Conservation (phyloP, 2,113 vertebrate species). For the Protomyctophum bolini region DNA sequence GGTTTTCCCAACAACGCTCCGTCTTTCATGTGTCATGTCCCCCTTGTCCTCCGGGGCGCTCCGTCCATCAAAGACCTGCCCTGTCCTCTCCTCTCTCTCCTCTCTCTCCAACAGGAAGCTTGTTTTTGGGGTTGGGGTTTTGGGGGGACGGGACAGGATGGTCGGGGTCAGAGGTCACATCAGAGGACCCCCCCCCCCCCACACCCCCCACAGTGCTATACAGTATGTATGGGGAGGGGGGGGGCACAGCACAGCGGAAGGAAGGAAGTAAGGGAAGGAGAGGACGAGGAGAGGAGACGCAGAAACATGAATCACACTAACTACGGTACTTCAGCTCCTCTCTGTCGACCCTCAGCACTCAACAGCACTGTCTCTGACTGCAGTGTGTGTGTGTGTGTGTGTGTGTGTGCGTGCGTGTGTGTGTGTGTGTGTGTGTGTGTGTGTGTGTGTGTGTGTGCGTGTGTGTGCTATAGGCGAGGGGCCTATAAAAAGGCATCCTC, state of each 20-base stretch:
- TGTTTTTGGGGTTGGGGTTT: slow-evolving; percentile 37
- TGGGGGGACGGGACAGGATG: not conserved
- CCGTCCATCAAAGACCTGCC: slow-evolving; percentile 74
- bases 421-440: slow-evolving; percentile 11
- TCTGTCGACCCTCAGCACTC: slow-evolving; percentile 41
- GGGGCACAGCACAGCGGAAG: slow-evolving; percentile 28
- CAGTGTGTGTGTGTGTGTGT: slow-evolving; percentile 1
- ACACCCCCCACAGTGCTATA: slow-evolving; percentile 60
- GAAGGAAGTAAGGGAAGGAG: slow-evolving; percentile 27
- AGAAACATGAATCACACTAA: slow-evolving; percentile 41
- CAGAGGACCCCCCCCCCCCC: slow-evolving; percentile 53
- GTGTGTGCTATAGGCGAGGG: slow-evolving; percentile 10
- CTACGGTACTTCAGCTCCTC: slow-evolving; percentile 17
- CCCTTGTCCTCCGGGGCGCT: slow-evolving; percentile 20
- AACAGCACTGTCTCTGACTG: slow-evolving; percentile 7
- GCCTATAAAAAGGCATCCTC: slow-evolving; percentile 27
- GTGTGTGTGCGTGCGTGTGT: slow-evolving; percentile 15
- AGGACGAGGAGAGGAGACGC: slow-evolving; percentile 23
- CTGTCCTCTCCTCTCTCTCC: slow-evolving; percentile 60
- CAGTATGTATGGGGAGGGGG: slow-evolving; percentile 37
- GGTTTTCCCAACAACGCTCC: slow-evolving; percentile 71
- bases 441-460: slow-evolving; percentile 13
- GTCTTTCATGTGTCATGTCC: slow-evolving; percentile 68
- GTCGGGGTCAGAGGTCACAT: slow-evolving; percentile 62
- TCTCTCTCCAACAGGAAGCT: slow-evolving; percentile 73